phyloP scores from a whole-genome alignment of 2,113 vertebrate genomes.

The Forbesichthys papilliferus region DNA sequence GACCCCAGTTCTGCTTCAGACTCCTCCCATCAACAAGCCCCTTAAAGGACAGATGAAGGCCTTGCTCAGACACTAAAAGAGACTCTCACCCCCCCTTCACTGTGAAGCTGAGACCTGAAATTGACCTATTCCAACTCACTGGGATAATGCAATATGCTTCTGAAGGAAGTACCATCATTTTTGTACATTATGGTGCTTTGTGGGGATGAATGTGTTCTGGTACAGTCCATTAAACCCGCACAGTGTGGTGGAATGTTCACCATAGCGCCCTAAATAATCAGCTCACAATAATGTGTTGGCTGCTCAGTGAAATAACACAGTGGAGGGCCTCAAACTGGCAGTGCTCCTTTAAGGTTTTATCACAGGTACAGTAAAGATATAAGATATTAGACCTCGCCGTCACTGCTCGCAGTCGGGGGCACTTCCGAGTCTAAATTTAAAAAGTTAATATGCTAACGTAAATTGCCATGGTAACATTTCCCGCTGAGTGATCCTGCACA shows the following conservation, averaged over 20 bases:
- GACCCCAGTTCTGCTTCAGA: conserved; percentile 4
- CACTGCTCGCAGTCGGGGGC: too few species aligned
- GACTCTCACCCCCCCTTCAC: conserved; percentile 11
- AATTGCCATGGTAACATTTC: too few species aligned
- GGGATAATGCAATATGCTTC: neutral
- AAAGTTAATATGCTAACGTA: too few species aligned
- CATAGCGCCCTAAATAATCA: neutral
- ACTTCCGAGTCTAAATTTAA: too few species aligned
- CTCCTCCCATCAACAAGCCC: conserved; percentile 9
- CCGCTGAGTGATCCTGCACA: too few species aligned
- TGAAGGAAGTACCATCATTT: neutral
- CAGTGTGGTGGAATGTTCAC: neutral
- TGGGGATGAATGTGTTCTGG: too few species aligned
- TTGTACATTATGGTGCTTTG: neutral
- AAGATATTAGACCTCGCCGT: too few species aligned
- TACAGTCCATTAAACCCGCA: too few species aligned
- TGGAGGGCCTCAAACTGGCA: too few species aligned
- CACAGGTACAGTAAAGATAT: too few species aligned
- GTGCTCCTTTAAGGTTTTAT: neutral
- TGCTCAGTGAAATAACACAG: neutral
- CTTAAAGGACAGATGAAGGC: conserved; percentile 6
- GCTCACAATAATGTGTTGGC: too few species aligned
- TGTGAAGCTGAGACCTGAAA: neutral
- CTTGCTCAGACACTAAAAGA: neutral
- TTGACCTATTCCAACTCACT: neutral